A percentile compares a stretch with the other conserved stretches of the same genome.
These are phyloP conservation scores for Emys orbicularis DNA, from an alignment of 2,797 vertebrate species.

Conservation along the genomic window DNA sequence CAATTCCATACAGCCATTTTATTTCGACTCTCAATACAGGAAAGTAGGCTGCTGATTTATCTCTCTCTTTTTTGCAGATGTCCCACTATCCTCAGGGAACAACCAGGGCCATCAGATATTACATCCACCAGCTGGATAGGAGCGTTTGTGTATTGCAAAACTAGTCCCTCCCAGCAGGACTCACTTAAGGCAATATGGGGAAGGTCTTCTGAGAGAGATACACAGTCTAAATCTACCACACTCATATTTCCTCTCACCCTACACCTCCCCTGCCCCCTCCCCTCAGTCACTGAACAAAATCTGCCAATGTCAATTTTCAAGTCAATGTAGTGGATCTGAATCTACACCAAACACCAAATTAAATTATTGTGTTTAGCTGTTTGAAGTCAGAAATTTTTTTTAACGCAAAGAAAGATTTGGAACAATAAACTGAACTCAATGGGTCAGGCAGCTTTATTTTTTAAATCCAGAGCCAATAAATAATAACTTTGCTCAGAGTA, in stretches of 20 bases:
- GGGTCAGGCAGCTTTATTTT: not conserved
- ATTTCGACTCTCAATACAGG: not conserved
- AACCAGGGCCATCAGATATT: fast-evolving
- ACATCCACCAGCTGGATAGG: not conserved
- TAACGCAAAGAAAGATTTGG: not conserved
- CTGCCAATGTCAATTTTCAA: too few relatives aligned
- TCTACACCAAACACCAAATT: not conserved
- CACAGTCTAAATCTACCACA: fast-evolving
- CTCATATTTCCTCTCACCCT: not conserved
- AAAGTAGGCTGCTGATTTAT: not conserved
- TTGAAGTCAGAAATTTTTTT: not conserved
- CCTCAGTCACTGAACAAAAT: not conserved
- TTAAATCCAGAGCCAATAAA: not conserved
- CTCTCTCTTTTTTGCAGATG: not conserved
- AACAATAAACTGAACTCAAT: fast-evolving
- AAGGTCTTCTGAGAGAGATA: not conserved
- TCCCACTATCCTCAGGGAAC: fast-evolving
- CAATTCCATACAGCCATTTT: not conserved
- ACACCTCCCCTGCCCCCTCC: fast-evolving
- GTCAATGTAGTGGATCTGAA: fast-evolving
- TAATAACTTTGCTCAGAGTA: not conserved
- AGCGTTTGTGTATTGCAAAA: not conserved
- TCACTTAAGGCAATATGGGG: not conserved
- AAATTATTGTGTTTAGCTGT: fast-evolving
- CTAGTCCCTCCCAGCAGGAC: not conserved